Evolutionary conservation across 2,113 vertebrate genomes (phyloP).

Genomic region (Equus przewalskii): DNA sequence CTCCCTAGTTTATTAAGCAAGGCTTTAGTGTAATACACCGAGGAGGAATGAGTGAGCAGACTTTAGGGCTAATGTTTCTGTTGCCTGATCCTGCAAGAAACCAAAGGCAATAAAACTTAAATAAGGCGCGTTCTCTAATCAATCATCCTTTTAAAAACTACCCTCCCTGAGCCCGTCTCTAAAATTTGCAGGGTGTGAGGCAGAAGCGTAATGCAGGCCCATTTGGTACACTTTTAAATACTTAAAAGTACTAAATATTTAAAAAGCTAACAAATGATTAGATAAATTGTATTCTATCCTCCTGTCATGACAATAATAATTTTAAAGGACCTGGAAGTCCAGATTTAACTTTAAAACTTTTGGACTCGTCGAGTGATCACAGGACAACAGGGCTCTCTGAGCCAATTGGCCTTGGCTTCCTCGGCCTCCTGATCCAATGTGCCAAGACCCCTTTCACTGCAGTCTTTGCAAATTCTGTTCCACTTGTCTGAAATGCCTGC

Average conservation of each 20-base stretch:
- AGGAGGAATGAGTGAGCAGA: not conserved
- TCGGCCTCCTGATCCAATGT: not conserved
- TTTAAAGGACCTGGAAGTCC: not conserved
- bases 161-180: not conserved
- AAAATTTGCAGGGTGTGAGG: fast-evolving
- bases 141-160: not conserved
- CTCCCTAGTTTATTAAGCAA: not conserved
- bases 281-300: not conserved
- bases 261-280: not conserved
- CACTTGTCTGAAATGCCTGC: not conserved
- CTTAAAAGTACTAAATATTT: not conserved
- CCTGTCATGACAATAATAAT: not conserved
- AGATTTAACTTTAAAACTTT: not conserved
- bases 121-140: not conserved
- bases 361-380: not conserved
- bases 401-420: not conserved
- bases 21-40: not conserved
- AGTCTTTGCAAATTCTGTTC: not conserved
- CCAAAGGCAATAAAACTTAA: not conserved
- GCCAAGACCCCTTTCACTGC: not conserved
- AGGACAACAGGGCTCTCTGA: not conserved
- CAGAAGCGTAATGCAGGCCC: not conserved
- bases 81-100: not conserved
- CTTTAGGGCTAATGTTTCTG: not conserved
- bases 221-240: not conserved